Conservation (phyloP, 2,888 invertebrate species). For the Emmelina monodactyla region DNA sequence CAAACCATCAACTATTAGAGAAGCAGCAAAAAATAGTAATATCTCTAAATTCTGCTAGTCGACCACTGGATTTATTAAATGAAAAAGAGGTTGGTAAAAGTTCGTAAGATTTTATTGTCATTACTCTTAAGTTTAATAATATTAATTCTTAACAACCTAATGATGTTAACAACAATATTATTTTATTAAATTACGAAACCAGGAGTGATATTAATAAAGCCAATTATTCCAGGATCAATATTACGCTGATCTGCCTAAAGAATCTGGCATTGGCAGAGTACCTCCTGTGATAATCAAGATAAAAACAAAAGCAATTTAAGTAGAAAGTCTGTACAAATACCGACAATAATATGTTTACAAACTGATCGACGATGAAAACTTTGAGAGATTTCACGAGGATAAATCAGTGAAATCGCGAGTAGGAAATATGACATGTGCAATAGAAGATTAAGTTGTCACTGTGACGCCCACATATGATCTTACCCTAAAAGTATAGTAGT, state of each 20-base stretch:
- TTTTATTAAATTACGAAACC: too few relatives aligned
- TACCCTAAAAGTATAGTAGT: too few relatives aligned
- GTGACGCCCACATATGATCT: too few relatives aligned
- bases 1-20: constrained; percentile 40
- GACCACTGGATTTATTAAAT: constrained; percentile 37
- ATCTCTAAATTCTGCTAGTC: constrained; percentile 25
- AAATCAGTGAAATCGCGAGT: too few relatives aligned
- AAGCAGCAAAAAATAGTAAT: constrained; percentile 40
- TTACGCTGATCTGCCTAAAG: constrained; percentile 36
- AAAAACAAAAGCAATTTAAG: constrained; percentile 28
- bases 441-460: too few relatives aligned
- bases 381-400: constrained; percentile 23
- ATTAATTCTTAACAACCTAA: too few relatives aligned
- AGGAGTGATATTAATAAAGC: too few relatives aligned
- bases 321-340: constrained; percentile 42
- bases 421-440: too few relatives aligned
- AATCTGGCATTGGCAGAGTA: constrained; percentile 47
- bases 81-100: constrained; percentile 54
- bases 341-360: constrained; percentile 42
- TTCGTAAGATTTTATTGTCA: too few relatives aligned
- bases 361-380: constrained; percentile 37
- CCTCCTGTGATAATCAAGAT: constrained; percentile 53
- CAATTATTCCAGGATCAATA: constrained; percentile 51
- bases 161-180: too few relatives aligned
- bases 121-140: too few relatives aligned